Base-by-base conservation (phyloP, 2,797 vertebrate genomes). In the Aeoliscus strigatus region DNA sequence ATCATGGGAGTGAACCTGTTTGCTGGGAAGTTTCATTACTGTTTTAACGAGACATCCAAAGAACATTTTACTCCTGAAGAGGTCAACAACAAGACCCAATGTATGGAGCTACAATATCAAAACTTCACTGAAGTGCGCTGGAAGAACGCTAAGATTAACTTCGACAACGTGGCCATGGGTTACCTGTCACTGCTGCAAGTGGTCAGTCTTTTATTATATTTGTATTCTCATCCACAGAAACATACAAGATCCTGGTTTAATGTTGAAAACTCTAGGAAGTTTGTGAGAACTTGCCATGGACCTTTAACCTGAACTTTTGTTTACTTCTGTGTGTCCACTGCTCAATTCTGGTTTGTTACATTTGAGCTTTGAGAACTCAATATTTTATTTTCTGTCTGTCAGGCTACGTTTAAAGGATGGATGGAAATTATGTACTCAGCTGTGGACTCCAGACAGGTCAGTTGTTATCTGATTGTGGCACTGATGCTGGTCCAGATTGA, bases 1-100 rank as follows among this genome's bases (percentile, higher is more conserved):
- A 96, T 98, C 66, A 94, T 96, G 92, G 95, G 95, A 0, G 95
- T 97, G 38, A 94, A 96, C 64, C 68, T 98, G 45, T 98, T 98
- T 5, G 93, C 94, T 0, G 95, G 95, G 29, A 98, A 96, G 81
- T 97, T 90, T 79, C 92, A 88, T 72, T 77, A 84, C 14, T 98
- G 95, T 32, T 40, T 88, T 33, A 97, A 98, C 39, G 81, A 79
- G 42, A 96, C 95, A 4, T 79, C 90, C 0, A 86, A 80, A 0
- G 84, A 87, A 3, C 0, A 12, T 1, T 90, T 95, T 0, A 4
- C 4, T 0, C 3, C 54, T 9, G 32, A 60, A 0, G 6, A 17
- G 0, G 86, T 95, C 60, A 86, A 93, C 81, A 97, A 97, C 70
- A 90, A 75, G 47, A 88, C 75, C 0, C 74, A 94, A 2, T 98